Evolutionary conservation across 2,888 invertebrate species (phyloP).

Genomic region (Netelia virgata): DNA sequence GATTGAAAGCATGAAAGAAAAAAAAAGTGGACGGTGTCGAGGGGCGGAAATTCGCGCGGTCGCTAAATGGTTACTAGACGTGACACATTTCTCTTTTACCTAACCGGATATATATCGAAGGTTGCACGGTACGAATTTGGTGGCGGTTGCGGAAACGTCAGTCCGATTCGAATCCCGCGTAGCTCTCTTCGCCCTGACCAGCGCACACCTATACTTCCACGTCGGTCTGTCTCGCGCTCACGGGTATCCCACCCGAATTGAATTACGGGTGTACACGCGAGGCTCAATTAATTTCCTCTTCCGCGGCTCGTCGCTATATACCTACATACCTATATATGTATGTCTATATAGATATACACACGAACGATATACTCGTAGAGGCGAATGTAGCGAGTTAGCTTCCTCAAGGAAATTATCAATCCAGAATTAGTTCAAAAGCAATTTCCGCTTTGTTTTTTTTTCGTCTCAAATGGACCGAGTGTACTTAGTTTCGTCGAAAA

Average conservation of each 20-base stretch:
- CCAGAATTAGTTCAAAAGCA: no score
- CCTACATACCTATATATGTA: background rate
- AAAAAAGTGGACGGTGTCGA: no score
- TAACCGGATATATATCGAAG: background rate
- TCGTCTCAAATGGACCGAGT: no score
- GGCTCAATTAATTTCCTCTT: slow-evolving; percentile 68
- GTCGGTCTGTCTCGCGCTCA: slow-evolving; percentile 29
- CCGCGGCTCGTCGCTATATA: slow-evolving; percentile 57
- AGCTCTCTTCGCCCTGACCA: slow-evolving; percentile 4
- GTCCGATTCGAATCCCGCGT: slow-evolving; percentile 52
- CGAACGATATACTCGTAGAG: background rate
- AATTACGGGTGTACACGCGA: slow-evolving; percentile 64
- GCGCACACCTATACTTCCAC: slow-evolving; percentile 29
- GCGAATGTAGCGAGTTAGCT: background rate
- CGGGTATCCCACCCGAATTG: slow-evolving; percentile 57
- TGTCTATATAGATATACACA: slow-evolving; percentile 5
- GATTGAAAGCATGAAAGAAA: no score
- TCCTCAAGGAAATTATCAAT: no score
- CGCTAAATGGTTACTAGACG: background rate
- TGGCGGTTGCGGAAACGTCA: slow-evolving; percentile 36
- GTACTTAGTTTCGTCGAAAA: no score
- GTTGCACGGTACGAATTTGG: slow-evolving; percentile 32
- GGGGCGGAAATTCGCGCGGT: background rate
- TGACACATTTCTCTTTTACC: background rate
- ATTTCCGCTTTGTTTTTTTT: no score